Base-by-base conservation (phyloP, 2,888 invertebrate species). In the Leptodirus hochenwartii region DNA sequence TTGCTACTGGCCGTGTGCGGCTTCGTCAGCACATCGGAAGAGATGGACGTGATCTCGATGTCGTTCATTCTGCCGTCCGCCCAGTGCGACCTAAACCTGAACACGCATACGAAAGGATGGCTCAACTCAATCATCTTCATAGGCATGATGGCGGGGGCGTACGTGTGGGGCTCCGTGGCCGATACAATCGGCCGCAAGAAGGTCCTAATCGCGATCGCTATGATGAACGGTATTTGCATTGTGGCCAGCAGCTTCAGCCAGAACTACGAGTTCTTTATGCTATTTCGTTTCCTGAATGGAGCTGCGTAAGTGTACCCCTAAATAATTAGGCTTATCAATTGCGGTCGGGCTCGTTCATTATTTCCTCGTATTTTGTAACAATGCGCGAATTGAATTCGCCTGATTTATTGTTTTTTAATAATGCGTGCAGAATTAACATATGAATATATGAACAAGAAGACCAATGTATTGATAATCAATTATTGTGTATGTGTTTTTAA, bases 31-130 rank as follows among this genome's bases (percentile, higher is more conserved):
- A 84, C 84, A 43, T 85, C 85, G 57, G 88, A 90, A 67, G 87
- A 88, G 66, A 85, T 90, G 76, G 88, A 88, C 62, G 85, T 88
- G 62, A 81, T 90, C 50, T 84, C 82, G 46, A 84, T 90, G 76
- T 88, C 88, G 42, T 90, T 88, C 67, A 82, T 90, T 57, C 62
- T 90, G 38, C 88, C 88, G 25, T 82, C 85, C 46, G 88, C 88
- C 41, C 80, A 87, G 59, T 88, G 88, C 67, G 90, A 90, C 64
- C 65, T 90, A 54, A 59, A 79, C 41, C 69, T 90, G 45, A 76
- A 77, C 49, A 85, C 87, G 31, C 69, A 74, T 44, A 77, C 82
- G 40, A 88, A 88, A 59, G 81, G 81, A 55, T 70, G 69, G 69
- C 66, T 74, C 42, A 68, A 64, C 46, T 62, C 66, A 40, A 63